Evolutionary conservation across 2,888 invertebrate species (phyloP).

Genomic region (Epsilonema sp.): DNA sequence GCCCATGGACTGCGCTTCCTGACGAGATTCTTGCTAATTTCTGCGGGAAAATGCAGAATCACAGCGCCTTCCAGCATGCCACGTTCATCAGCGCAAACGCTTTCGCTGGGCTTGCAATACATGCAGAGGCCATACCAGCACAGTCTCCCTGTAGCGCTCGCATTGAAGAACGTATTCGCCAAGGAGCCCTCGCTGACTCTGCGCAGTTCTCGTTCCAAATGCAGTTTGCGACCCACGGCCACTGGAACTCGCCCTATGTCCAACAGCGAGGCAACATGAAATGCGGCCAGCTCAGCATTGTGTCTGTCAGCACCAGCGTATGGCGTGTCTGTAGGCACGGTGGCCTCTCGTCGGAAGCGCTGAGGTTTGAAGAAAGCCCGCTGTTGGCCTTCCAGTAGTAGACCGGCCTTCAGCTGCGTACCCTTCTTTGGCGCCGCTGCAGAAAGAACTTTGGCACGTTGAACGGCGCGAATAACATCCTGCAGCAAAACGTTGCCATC

Average conservation of each 20-base stretch:
- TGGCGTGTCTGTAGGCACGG: constrained; percentile 4
- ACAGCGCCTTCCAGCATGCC: constrained; percentile 53
- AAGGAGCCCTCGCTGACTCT: constrained; percentile 48
- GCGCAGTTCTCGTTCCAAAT: constrained; percentile 47
- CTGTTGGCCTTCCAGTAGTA: constrained; percentile 46
- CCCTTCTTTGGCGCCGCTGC: background rate
- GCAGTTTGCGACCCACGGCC: constrained; percentile 51
- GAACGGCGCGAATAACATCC: constrained; percentile 1
- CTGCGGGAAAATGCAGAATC: constrained; percentile 53
- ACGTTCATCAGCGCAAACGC: constrained; percentile 51
- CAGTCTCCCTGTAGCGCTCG: too few relatives aligned
- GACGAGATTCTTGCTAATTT: constrained; percentile 40
- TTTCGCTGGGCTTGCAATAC: constrained; percentile 61
- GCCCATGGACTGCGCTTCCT: constrained; percentile 67
- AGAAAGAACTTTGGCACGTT: background rate
- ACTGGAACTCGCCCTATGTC: constrained; percentile 60
- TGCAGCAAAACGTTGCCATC: background rate
- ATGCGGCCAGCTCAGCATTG: constrained; percentile 72
- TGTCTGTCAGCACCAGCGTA: constrained; percentile 59
- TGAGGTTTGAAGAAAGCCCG: constrained; percentile 71
- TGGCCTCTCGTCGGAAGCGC: constrained; percentile 42
- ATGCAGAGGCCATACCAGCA: constrained; percentile 76
- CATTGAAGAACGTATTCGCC: constrained; percentile 46
- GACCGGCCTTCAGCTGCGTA: background rate
- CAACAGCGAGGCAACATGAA: constrained; percentile 56